Conservation (phyloP, 2,113 vertebrate species). For the Rattus rattus region DNA sequence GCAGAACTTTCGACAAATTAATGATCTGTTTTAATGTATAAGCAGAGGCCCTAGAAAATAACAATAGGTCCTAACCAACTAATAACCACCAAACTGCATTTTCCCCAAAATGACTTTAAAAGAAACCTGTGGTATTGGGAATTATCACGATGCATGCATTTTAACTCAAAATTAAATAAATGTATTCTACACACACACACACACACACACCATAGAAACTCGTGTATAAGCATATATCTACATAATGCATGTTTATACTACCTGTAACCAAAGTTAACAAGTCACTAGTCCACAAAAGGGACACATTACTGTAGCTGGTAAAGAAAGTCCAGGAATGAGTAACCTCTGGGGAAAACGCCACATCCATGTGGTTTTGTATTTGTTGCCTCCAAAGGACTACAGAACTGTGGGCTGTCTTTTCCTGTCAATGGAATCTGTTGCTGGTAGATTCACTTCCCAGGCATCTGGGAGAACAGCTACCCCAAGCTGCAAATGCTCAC, state of each 20-base stretch:
- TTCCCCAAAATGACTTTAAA: not conserved
- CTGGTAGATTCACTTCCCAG: fast-evolving
- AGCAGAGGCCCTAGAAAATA: not conserved
- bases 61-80: not conserved
- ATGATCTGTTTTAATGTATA: not conserved
- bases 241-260: not conserved
- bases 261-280: not conserved
- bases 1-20: not conserved
- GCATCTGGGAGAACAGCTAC: fast-evolving
- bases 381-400: fast-evolving
- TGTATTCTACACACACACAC: not conserved
- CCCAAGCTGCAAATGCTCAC: fast-evolving
- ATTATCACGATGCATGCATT: not conserved
- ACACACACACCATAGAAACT: not conserved
- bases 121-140: not conserved
- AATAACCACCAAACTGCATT: not conserved
- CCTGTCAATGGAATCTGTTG: fast-evolving
- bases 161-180: not conserved
- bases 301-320: not conserved
- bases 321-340: not conserved
- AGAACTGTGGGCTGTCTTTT: fast-evolving
- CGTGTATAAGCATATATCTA: not conserved
- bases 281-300: not conserved
- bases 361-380: not conserved
- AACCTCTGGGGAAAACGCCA: not conserved